Percentiles rank a stretch among this genome's conserved stretches.
Conservation (phyloP, 2,113 vertebrate genomes). For the Oreochromis aureus region DNA sequence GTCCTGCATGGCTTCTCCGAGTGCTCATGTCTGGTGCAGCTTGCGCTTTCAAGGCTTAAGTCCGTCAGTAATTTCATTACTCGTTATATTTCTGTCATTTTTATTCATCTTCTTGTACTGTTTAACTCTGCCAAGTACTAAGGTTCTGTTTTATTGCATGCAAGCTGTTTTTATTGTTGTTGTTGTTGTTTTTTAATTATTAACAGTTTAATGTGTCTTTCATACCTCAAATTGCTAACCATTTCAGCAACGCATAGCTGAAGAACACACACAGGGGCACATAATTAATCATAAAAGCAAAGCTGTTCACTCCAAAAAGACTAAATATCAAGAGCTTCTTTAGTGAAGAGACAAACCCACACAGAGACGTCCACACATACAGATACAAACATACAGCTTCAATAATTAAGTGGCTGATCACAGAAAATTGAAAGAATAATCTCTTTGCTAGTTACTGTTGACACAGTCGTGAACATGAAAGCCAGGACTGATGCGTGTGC, state of each 20-base stretch:
- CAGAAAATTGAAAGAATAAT: conserved; percentile 35
- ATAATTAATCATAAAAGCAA: neutral
- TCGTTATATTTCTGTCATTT: neutral
- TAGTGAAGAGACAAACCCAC: neutral
- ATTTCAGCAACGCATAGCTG: neutral
- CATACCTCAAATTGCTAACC: neutral
- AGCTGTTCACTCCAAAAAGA: neutral
- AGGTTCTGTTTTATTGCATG: neutral
- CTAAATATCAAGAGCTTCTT: neutral
- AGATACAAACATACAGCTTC: neutral
- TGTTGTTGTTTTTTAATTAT: neutral
- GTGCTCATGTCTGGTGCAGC: neutral
- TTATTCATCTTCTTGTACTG: neutral
- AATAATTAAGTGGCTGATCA: conserved; percentile 50
- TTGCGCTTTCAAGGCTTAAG: neutral
- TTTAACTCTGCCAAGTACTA: neutral
- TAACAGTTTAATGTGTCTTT: neutral
- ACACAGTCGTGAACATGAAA: conserved; percentile 44
- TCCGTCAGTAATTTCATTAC: neutral
- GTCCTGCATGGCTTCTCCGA: neutral
- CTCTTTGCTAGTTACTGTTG: conserved; percentile 27
- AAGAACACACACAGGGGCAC: neutral
- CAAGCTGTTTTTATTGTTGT: neutral
- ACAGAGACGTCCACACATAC: neutral
- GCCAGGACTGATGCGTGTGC: neutral